A percentile compares a stretch with the other conserved stretches of the same genome.
Conservation (phyloP, 1,140 invertebrate species). For the Pseudomyrmex cubaensis region DNA sequence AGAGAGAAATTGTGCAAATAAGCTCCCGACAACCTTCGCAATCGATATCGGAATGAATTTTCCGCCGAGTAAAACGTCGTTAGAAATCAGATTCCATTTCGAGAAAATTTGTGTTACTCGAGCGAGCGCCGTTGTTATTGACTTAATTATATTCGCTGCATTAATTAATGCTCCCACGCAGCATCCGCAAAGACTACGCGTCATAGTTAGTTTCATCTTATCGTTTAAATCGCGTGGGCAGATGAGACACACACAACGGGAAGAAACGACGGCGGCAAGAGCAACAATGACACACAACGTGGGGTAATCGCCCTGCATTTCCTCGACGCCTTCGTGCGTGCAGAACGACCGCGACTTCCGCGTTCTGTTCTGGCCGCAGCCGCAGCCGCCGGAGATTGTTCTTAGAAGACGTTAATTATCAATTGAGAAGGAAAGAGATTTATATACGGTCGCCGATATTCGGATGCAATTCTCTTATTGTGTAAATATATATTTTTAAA, state of each 20-base stretch:
- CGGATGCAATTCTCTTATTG: neutral
- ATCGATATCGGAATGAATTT: slow-evolving; percentile 56
- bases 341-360: slow-evolving; percentile 62
- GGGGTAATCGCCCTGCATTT: slow-evolving; percentile 58
- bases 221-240: slow-evolving; percentile 33
- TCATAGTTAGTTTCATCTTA: neutral
- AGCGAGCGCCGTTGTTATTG: neutral
- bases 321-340: slow-evolving; percentile 64
- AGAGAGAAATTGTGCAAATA: slow-evolving; percentile 48
- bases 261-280: slow-evolving; percentile 28
- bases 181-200: neutral
- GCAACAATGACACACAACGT: slow-evolving; percentile 45
- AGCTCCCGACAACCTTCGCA: slow-evolving; percentile 57
- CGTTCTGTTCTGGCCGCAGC: slow-evolving; percentile 27
- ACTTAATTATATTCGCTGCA: neutral
- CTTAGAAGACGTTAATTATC: slow-evolving; percentile 51
- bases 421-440: slow-evolving; percentile 33
- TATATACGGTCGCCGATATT: slow-evolving; percentile 21
- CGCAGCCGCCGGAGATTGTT: slow-evolving; percentile 40
- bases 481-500: neutral
- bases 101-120: slow-evolving; percentile 35
- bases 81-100: slow-evolving; percentile 80
- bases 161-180: slow-evolving; percentile 29
- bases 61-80: slow-evolving; percentile 74
- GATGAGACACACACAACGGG: neutral